Percentiles rank a stretch among this genome's conserved stretches.
These are phyloP conservation scores for Luehdorfia chinensis DNA, from an alignment of 1,140 invertebrate species.

Conservation along the genomic window DNA sequence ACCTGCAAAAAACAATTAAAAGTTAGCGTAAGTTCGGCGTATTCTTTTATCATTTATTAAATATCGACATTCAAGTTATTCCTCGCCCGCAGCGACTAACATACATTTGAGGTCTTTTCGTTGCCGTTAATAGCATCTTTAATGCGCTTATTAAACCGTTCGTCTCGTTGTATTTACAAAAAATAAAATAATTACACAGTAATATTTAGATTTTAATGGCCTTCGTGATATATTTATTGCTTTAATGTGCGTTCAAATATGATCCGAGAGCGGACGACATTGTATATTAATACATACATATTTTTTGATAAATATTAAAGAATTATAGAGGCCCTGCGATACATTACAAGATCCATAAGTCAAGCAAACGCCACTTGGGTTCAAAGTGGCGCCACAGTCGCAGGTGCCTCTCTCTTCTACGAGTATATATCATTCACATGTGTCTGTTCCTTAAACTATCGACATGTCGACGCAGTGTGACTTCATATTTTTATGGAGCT, in stretches of 20 bases:
- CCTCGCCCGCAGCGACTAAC: conserved; percentile 40
- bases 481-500: conserved; percentile 66
- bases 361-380: conserved; percentile 53
- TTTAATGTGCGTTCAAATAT: conserved; percentile 44
- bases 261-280: conserved; percentile 33
- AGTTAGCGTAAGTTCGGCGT: too few relatives aligned
- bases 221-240: conserved; percentile 63
- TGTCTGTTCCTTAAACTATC: conserved; percentile 44
- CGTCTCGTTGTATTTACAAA: conserved; percentile 54
- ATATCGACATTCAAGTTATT: conserved; percentile 39
- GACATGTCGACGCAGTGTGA: conserved; percentile 59
- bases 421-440: conserved; percentile 45
- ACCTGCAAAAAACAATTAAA: too few relatives aligned
- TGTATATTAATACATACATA: conserved; percentile 52
- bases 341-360: conserved; percentile 68
- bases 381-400: conserved; percentile 41
- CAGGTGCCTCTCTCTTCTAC: conserved; percentile 19
- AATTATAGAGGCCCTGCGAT: conserved; percentile 70
- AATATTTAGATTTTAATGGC: conserved; percentile 52
- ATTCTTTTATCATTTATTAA: too few relatives aligned
- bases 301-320: conserved; percentile 74
- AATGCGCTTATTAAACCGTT: conserved; percentile 57
- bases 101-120: conserved; percentile 35
- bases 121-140: conserved; percentile 47
- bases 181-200: conserved; percentile 67